Evolutionary conservation across 2,113 vertebrate species (phyloP), one percentile per base, ranked within the genome.

Genomic region (Larimichthys crocea): DNA sequence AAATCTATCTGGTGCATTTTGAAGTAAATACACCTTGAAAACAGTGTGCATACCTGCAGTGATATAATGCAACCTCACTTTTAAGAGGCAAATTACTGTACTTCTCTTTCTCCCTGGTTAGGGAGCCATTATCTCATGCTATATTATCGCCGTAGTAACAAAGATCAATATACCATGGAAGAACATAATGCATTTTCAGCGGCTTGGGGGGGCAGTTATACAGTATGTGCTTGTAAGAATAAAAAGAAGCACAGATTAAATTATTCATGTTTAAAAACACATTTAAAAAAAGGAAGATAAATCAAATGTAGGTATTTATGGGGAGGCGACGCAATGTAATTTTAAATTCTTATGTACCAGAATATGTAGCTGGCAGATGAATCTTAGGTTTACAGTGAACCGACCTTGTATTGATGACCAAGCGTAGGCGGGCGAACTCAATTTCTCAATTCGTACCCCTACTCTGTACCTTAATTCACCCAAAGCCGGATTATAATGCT

Each of bases 141-240:
- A 22, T 76, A 78, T 69, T 35, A 62, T 15, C 42, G 40, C 19
- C 3, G 17, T 26, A 63, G 55, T 52, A 75, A 69, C 56, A 74
- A 61, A 66, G 48, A 81, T 84, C 78, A 59, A 80, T 70, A 75
- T 4, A 44, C 74, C 52, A 48, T 57, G 56, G 20, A 40, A 46
- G 83, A 74, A 83, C 61, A 68, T 52, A 80, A 89, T 71, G 40
- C 77, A 77, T 70, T 84, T 63, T 53, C 11, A 73, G 60, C 44
- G 10, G 16, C 75, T 46, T 50, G 4, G 11, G 31, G 31, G 8
- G 57, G 15, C 1, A 5, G 9, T 12, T 55, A 57, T 65, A 16
- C 20, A 26, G 31, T 31, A 5, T 4, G 57, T n/a, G 6, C 62
- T 56, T 8, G 35, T 74, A 52, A 79, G 5, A 85, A 52, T 50